Evolutionary conservation across 1,140 invertebrate genomes (phyloP).

Genomic region (Pseudomyrmex sp.): DNA sequence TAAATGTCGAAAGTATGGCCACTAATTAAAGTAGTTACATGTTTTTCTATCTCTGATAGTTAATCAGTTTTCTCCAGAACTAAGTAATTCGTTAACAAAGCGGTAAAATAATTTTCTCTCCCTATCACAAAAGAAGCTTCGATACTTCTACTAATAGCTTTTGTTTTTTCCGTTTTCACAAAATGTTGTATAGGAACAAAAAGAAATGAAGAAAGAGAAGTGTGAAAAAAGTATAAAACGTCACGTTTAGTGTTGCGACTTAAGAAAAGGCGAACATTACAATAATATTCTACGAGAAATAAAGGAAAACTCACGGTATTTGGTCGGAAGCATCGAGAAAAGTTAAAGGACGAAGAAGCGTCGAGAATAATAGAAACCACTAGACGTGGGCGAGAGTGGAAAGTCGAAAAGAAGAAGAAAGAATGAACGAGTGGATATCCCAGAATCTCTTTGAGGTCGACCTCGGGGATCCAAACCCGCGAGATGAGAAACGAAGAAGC

Average conservation of each 20-base stretch:
- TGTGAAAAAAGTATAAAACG: not conserved
- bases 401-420: slow-evolving; percentile 15
- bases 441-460: slow-evolving; percentile 48
- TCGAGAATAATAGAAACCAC: slow-evolving; percentile 57
- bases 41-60: not conserved
- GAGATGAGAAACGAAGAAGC: slow-evolving; percentile 26
- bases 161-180: not conserved
- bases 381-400: slow-evolving; percentile 20
- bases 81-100: not conserved
- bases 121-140: not conserved
- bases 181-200: not conserved
- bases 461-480: slow-evolving; percentile 5
- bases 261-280: slow-evolving; percentile 3
- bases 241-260: not conserved
- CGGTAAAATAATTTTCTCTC: not conserved
- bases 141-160: not conserved
- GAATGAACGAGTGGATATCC: slow-evolving; percentile 46
- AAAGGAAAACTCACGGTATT: slow-evolving; percentile 25
- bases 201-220: not conserved
- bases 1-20: not conserved
- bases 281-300: slow-evolving; percentile 29
- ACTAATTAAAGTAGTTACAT: slow-evolving; percentile 21
- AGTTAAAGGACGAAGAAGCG: slow-evolving; percentile 42
- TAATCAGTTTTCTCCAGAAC: not conserved
- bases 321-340: slow-evolving; percentile 21